Base-by-base conservation (phyloP, 2,797 vertebrate species). In the Apodemus agrarius region DNA sequence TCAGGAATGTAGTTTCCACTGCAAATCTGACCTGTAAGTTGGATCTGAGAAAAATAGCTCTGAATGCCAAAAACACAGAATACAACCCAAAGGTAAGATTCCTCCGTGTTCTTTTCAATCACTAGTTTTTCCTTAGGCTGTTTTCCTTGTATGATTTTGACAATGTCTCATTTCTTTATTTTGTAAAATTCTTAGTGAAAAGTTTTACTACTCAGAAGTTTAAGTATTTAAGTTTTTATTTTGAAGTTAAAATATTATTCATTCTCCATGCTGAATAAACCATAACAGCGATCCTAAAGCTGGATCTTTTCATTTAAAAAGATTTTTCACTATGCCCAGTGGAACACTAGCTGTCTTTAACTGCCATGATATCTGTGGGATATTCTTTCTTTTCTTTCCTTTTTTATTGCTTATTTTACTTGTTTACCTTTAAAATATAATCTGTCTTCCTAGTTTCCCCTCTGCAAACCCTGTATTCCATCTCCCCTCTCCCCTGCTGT, bases 1-100 rank as follows among this genome's bases (percentile, higher is more conserved):
- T 90, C 96, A 99, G 99, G 98, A 99, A 99, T 97, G 99, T 99
- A 3, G 99, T 99, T 92, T 99, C 99, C 8, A 99, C 99, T 8
- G 99, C 99, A 89, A 99, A 99, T 96, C 97, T 99, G 93, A 99
- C 99, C 40, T 99, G 99, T 98, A 99, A 99, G 57, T 98, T 99
- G 97, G 99, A 99, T 93, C 99, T 99, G 94, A 99, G 99, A 98
- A 99, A 99, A 96, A 99, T 99, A 93, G 99, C 99, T 65, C 98
- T 99, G 91, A 99, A 99, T 40, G 99, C 99, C 95, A 99, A 99
- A 98, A 99, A 99, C 89, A 99, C 99, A 54, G 99, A 99, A 97
- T 99, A 99, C 97, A 99, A 99, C 98, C 99, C 99, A 57, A 99
- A 99, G 99, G 99, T 99, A 98, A 98, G 94, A 40, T 88, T 75